These are phyloP conservation scores for Porites divaricata DNA, from an alignment of 92 coral and sea anemone species.

Conservation along the genomic window DNA sequence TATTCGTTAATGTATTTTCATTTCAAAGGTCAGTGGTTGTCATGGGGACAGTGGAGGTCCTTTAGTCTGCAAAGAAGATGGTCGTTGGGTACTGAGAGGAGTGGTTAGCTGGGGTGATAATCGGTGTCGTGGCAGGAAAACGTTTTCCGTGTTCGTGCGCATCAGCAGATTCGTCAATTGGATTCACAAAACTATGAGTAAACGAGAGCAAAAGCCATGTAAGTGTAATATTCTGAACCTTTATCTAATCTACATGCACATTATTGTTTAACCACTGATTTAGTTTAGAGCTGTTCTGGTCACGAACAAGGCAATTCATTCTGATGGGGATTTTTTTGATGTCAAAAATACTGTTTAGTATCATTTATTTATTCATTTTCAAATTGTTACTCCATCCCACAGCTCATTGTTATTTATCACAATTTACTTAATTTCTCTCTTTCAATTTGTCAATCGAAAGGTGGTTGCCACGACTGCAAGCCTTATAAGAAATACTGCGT, in stretches of 20 bases:
- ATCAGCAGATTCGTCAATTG: conserved; percentile 74
- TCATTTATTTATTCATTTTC: no score
- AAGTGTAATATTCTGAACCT: not conserved
- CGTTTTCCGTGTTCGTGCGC: conserved; percentile 72
- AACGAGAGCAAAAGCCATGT: not conserved
- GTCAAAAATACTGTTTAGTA: no score
- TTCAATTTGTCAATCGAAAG: not conserved
- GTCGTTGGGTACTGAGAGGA: conserved; percentile 77
- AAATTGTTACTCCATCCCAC: not conserved
- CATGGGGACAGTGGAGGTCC: conserved; percentile 90
- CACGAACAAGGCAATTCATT: no score
- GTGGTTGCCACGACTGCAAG: not conserved
- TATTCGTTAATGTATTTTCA: not conserved
- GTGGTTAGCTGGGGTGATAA: conserved; percentile 87
- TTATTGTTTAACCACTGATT: not conserved
- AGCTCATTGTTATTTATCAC: not conserved
- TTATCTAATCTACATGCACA: not conserved
- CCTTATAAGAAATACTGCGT: not conserved
- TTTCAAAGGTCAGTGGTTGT: conserved; percentile 67
- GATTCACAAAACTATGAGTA: conserved; percentile 26
- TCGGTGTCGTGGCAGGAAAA: conserved; percentile 49
- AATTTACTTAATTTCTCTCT: no score
- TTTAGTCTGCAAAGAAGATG: conserved; percentile 55
- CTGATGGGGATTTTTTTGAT: no score
- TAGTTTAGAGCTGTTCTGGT: no score